phyloP scores from a whole-genome alignment of 2,113 vertebrate species.

The Melozone crissalis region DNA sequence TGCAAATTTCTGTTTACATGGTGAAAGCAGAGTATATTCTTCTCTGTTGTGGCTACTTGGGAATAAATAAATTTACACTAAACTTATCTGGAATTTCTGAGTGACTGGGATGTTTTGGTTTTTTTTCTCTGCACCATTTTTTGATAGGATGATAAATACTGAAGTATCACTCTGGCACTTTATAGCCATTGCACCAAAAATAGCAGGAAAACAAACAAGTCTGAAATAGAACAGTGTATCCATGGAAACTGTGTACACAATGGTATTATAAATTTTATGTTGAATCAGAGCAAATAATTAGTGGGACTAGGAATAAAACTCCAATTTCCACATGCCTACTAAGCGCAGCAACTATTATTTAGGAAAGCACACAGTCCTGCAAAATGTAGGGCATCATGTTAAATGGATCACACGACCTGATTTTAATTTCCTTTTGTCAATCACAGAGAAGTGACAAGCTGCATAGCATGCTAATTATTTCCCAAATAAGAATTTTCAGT shows the following conservation, averaged over 20 bases:
- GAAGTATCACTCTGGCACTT: background rate
- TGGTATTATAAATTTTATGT: background rate
- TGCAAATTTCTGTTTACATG: background rate
- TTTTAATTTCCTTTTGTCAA: background rate
- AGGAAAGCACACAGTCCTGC: background rate
- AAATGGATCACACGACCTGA: background rate
- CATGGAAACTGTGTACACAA: background rate
- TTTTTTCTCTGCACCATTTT: background rate
- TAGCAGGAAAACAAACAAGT: background rate
- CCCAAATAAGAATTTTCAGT: background rate
- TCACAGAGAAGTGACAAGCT: background rate
- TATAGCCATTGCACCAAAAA: background rate
- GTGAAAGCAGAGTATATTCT: background rate
- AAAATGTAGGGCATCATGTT: background rate
- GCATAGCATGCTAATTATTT: background rate
- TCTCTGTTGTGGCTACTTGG: background rate
- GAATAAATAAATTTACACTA: background rate
- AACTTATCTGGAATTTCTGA: background rate
- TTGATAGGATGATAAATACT: background rate
- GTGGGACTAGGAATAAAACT: background rate
- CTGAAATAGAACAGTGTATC: background rate
- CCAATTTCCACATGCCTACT: background rate
- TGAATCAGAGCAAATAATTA: background rate
- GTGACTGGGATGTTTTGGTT: background rate
- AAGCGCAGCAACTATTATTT: background rate